Percentiles rank a stretch among this genome's conserved stretches.
These are phyloP conservation scores for Apis dorsata DNA, from an alignment of 1,140 invertebrate species.

Conservation along the genomic window DNA sequence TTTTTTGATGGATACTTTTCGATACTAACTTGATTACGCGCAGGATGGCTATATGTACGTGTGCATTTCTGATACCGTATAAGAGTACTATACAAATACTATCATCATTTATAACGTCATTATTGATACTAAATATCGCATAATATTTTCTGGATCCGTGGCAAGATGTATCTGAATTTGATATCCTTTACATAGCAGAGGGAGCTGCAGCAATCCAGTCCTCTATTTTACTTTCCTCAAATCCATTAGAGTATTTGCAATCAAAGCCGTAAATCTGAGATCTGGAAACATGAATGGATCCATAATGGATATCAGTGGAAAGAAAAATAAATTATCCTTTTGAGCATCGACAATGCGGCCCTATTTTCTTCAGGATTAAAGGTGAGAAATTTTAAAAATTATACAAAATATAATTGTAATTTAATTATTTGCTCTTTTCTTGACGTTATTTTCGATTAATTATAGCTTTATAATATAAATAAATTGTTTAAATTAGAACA, in stretches of 20 bases:
- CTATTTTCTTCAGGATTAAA: slow-evolving; percentile 80
- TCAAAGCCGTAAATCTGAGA: slow-evolving; percentile 79
- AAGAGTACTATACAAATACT: slow-evolving; percentile 72
- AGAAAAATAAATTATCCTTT: slow-evolving; percentile 81
- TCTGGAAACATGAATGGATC: slow-evolving; percentile 78
- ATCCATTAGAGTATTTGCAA: slow-evolving; percentile 80
- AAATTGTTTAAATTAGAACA: too few relatives aligned
- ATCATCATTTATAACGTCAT: slow-evolving; percentile 83
- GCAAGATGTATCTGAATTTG: slow-evolving; percentile 71
- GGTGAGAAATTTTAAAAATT: slow-evolving; percentile 44
- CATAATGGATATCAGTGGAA: slow-evolving; percentile 81
- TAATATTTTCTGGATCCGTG: slow-evolving; percentile 81
- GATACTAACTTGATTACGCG: slow-evolving; percentile 83
- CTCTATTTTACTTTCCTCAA: slow-evolving; percentile 83
- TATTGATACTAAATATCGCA: slow-evolving; percentile 78
- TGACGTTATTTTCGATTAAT: too few relatives aligned
- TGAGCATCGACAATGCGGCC: slow-evolving; percentile 82
- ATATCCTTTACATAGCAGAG: slow-evolving; percentile 82
- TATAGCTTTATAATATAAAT: too few relatives aligned
- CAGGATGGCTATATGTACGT: slow-evolving; percentile 76
- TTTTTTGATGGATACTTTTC: slow-evolving; percentile 79
- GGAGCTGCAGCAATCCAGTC: slow-evolving; percentile 77
- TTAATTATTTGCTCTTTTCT: too few relatives aligned
- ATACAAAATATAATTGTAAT: background rate
- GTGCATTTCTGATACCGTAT: slow-evolving; percentile 81